These are phyloP conservation scores for Elegia similella DNA, from an alignment of 2,888 invertebrate genomes.

Conservation along the genomic window DNA sequence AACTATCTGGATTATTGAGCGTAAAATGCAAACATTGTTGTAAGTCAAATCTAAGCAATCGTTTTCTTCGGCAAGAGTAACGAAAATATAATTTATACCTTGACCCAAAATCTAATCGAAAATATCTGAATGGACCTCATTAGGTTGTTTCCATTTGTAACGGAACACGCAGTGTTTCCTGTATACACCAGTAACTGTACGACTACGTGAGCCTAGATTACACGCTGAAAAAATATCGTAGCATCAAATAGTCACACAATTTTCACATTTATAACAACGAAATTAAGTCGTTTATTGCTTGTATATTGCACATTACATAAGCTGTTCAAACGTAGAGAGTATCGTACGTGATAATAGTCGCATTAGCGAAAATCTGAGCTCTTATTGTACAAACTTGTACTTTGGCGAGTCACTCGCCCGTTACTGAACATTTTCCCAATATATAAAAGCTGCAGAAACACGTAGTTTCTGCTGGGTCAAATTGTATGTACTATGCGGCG, in stretches of 20 bases:
- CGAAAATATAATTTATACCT: not conserved
- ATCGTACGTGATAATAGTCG: conserved; percentile 6
- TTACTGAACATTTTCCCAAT: not conserved
- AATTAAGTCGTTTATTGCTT: not conserved
- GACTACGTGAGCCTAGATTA: not conserved
- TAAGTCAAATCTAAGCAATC: not conserved
- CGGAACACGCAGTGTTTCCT: not conserved
- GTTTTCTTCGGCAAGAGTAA: not conserved
- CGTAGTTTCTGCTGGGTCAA: not conserved
- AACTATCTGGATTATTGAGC: too few species aligned
- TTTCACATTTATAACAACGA: not conserved
- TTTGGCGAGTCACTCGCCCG: not conserved
- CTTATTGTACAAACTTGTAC: conserved; percentile 1
- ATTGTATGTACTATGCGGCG: not conserved
- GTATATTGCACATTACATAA: not conserved
- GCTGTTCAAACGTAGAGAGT: not conserved
- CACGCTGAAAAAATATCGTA: not conserved
- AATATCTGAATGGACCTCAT: not conserved
- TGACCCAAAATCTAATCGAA: not conserved
- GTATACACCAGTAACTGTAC: not conserved
- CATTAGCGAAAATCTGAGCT: conserved; percentile 3
- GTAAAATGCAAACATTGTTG: too few species aligned
- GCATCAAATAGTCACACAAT: not conserved
- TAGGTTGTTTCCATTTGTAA: not conserved
- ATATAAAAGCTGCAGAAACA: not conserved